Evolutionary conservation across 2,113 vertebrate genomes (phyloP).

Genomic region (Larimichthys crocea): DNA sequence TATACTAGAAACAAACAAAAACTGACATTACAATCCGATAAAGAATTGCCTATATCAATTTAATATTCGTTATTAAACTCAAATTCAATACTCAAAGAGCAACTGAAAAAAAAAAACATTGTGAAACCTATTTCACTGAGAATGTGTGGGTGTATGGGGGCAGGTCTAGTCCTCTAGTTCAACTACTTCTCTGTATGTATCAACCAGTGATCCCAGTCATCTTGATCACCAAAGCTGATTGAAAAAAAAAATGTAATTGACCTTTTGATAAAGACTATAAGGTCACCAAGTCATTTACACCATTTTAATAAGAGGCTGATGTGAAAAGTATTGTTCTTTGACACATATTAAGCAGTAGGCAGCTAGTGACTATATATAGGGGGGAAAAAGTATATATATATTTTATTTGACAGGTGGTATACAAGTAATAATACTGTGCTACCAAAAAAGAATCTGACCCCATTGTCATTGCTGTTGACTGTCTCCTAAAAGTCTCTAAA

Average conservation of each 20-base stretch:
- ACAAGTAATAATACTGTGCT: slow-evolving; percentile 7
- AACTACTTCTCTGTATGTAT: background rate
- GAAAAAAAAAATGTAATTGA: background rate
- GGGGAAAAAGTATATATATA: background rate
- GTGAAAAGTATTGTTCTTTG: slow-evolving; percentile 14
- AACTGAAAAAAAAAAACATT: background rate
- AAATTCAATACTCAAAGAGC: background rate
- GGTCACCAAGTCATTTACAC: slow-evolving; percentile 2
- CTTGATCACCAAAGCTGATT: background rate
- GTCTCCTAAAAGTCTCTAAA: background rate
- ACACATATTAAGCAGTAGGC: slow-evolving; percentile 17
- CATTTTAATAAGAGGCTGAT: slow-evolving; percentile 2
- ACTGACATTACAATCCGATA: background rate
- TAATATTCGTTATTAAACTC: background rate
- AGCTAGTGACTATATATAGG: slow-evolving; percentile 5
- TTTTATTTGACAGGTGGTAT: slow-evolving; percentile 15
- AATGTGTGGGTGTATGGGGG: background rate
- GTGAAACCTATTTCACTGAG: background rate
- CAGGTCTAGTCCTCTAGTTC: background rate
- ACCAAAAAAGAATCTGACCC: slow-evolving; percentile 24
- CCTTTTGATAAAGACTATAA: background rate
- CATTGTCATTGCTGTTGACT: slow-evolving; percentile 7
- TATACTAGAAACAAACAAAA: slow-evolving; percentile 2
- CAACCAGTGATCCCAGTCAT: background rate
- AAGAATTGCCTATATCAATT: background rate